phyloP scores from a whole-genome alignment of 1,140 invertebrate species.

The Calephelis virginiensis region DNA sequence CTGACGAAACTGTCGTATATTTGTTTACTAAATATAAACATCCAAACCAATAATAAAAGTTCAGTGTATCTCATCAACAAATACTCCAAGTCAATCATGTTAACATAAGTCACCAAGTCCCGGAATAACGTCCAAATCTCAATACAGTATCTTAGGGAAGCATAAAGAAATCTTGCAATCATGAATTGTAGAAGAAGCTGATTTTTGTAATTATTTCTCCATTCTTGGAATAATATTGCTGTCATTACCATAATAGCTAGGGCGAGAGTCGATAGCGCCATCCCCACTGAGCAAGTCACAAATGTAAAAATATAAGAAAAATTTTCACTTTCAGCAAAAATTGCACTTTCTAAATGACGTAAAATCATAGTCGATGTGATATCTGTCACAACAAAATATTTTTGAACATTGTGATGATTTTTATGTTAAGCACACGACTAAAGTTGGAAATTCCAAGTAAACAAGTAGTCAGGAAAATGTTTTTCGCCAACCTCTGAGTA shows the following conservation, averaged over 20 bases:
- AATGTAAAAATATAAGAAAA: not conserved
- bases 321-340: not conserved
- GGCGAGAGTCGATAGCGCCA: slow-evolving; percentile 40
- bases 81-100: slow-evolving; percentile 29
- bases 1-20: slow-evolving; percentile 60
- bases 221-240: slow-evolving; percentile 51
- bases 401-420: not conserved
- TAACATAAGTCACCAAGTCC: not conserved
- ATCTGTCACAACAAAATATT: not conserved
- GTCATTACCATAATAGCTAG: slow-evolving; percentile 49
- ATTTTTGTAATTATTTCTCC: slow-evolving; percentile 59
- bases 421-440: not conserved
- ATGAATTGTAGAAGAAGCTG: slow-evolving; percentile 64
- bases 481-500: no score
- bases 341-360: not conserved
- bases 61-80: slow-evolving; percentile 48
- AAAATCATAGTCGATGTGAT: not conserved
- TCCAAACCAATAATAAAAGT: slow-evolving; percentile 51
- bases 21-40: slow-evolving; percentile 59
- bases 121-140: slow-evolving; percentile 37
- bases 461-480: no score
- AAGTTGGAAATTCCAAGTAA: no score
- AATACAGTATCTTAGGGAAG: slow-evolving; percentile 39
- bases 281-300: slow-evolving; percentile 43
- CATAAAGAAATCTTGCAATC: slow-evolving; percentile 52